These are phyloP conservation scores for Hybognathus amarus DNA, from an alignment of 2,797 vertebrate genomes.

Conservation along the genomic window DNA sequence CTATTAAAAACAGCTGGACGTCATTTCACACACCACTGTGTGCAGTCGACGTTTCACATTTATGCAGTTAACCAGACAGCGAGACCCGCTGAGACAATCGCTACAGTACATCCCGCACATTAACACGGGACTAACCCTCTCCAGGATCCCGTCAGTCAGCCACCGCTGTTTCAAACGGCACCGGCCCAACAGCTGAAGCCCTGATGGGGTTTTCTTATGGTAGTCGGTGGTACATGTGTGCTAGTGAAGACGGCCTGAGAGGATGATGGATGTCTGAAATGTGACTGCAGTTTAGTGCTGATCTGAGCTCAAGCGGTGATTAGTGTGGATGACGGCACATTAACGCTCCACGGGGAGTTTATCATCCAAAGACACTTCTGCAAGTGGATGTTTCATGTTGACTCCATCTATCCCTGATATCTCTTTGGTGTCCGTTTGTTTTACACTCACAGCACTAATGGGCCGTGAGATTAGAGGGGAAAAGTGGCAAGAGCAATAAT, in stretches of 20 bases:
- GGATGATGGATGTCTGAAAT: constrained; percentile 31
- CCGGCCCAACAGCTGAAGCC: neutral
- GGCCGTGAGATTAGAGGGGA: constrained; percentile 18
- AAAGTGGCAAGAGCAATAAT: constrained; percentile 10
- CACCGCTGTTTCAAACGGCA: constrained; percentile 5
- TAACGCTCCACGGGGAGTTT: constrained; percentile 50
- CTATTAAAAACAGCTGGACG: constrained; percentile 59
- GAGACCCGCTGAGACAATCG: constrained; percentile 48
- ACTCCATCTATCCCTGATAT: constrained; percentile 28
- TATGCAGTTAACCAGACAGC: constrained; percentile 27
- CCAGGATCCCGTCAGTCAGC: constrained; percentile 62
- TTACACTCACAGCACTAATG: constrained; percentile 41
- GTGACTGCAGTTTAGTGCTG: constrained; percentile 27
- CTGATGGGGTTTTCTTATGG: neutral
- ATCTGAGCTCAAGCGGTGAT: constrained; percentile 34
- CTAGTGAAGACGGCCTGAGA: neutral
- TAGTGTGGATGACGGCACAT: constrained; percentile 44
- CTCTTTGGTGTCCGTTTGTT: constrained; percentile 44
- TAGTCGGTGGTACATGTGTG: neutral
- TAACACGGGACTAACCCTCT: constrained; percentile 64
- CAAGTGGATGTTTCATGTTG: constrained; percentile 38
- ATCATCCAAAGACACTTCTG: constrained; percentile 32
- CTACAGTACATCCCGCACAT: constrained; percentile 57
- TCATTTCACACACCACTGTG: constrained; percentile 48
- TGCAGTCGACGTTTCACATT: constrained; percentile 36